Evolutionary conservation across 23 tunicate species (phyloP).

Genomic region (Trididemnum nubilum): DNA sequence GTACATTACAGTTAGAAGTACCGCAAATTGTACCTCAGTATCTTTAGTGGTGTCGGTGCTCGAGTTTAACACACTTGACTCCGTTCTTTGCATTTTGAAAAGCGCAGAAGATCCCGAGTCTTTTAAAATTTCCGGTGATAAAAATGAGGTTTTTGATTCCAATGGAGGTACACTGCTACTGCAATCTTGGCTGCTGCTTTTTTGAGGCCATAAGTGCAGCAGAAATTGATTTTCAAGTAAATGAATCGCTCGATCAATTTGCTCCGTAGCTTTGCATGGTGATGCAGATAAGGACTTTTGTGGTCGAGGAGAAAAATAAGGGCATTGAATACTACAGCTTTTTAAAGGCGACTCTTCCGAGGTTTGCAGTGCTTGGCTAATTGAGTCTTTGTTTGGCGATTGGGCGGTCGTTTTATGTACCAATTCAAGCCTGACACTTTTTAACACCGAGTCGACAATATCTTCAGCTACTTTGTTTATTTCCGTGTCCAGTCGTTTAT

Average conservation of each 20-base stretch:
- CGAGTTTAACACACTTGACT: too few relatives aligned
- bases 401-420: not conserved
- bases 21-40: too few relatives aligned
- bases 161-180: not conserved
- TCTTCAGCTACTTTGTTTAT: constrained; percentile 26
- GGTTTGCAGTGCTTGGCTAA: not conserved
- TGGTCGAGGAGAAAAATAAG: constrained; percentile 18
- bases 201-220: not conserved
- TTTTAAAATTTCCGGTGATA: not conserved
- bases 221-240: constrained; percentile 22
- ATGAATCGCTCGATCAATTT: constrained; percentile 37
- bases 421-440: constrained; percentile 27
- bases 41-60: too few relatives aligned
- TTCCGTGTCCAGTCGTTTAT: not conserved
- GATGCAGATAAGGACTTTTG: not conserved
- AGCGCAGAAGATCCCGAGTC: not conserved
- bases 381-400: not conserved
- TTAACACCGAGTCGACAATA: constrained; percentile 44
- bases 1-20: too few relatives aligned
- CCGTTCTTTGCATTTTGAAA: not conserved
- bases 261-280: constrained; percentile 51
- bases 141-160: not conserved
- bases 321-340: constrained; percentile 19
- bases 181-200: not conserved
- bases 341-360: not conserved